These are phyloP conservation scores for Mizuhopecten yessoensis DNA, from an alignment of 1,140 invertebrate genomes.

Conservation along the genomic window DNA sequence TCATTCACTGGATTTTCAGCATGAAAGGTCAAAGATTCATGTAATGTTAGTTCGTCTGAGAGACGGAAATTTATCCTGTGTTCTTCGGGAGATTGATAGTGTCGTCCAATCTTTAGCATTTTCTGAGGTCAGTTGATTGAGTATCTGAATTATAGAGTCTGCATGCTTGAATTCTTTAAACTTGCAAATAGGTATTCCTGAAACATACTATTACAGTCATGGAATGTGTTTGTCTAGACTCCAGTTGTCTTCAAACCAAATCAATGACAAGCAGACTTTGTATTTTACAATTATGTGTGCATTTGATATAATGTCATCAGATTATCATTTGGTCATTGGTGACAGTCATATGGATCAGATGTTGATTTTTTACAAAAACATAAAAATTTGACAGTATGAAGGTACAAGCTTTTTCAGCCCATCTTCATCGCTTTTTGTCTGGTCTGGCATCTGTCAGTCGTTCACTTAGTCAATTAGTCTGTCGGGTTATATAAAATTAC, in stretches of 20 bases:
- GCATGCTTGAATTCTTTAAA: not conserved
- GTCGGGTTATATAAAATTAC: no score
- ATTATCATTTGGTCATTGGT: no score
- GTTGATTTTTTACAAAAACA: no score
- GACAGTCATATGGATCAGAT: no score
- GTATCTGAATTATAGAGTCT: not conserved
- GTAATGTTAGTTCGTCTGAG: not conserved
- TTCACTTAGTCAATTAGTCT: no score
- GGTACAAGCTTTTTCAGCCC: no score
- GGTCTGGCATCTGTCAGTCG: no score
- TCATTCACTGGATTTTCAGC: not conserved
- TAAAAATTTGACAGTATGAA: no score
- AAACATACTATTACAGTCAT: not conserved
- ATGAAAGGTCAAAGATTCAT: slow-evolving; percentile 32
- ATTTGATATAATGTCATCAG: no score
- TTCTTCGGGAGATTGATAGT: not conserved
- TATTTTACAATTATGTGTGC: no score
- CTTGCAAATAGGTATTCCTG: not conserved
- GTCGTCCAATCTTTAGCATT: not conserved
- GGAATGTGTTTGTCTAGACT: not conserved
- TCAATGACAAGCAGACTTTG: no score
- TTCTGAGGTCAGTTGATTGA: not conserved
- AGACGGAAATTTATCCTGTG: not conserved
- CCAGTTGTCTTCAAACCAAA: not conserved
- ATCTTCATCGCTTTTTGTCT: no score